Conservation (phyloP, 2,797 vertebrate species). For the Poeciliopsis turneri region DNA sequence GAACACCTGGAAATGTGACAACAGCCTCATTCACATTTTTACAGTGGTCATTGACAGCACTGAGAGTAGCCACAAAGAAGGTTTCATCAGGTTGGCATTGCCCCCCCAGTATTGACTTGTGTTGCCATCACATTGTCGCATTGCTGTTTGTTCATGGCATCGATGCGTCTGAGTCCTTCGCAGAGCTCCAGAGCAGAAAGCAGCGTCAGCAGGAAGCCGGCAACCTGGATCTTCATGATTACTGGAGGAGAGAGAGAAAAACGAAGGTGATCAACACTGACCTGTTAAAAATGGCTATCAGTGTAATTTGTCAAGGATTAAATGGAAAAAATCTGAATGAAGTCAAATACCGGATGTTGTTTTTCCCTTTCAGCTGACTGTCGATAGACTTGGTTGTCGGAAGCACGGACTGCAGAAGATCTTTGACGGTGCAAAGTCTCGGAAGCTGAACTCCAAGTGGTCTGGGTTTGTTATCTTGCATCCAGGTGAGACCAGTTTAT, state of each 20-base stretch:
- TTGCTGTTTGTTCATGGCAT: too few species aligned
- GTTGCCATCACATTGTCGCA: too few species aligned
- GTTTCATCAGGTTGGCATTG: rapidly evolving
- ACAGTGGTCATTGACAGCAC: too few species aligned
- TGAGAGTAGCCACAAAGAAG: too few species aligned
- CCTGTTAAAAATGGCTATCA: not conserved
- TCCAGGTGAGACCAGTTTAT: not conserved
- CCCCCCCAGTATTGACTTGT: too few species aligned
- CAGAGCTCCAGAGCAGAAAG: too few species aligned
- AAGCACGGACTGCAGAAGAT: not conserved
- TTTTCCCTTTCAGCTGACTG: not conserved
- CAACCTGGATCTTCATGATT: too few species aligned
- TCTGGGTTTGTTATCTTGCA: not conserved
- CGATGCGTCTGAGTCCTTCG: too few species aligned
- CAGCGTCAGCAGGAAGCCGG: too few species aligned
- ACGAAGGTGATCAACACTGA: not conserved
- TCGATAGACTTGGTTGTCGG: not conserved
- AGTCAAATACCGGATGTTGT: not conserved
- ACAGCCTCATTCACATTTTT: too few species aligned
- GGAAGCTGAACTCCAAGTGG: not conserved
- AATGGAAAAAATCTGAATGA: not conserved
- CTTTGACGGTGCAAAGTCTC: not conserved
- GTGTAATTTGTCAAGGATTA: not conserved
- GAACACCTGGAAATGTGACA: too few species aligned
- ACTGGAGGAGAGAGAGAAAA: too few species aligned